Percentiles rank a stretch among this genome's conserved stretches.
Conservation (phyloP, 2,888 invertebrate genomes). For the Drosophila diplacantha region DNA sequence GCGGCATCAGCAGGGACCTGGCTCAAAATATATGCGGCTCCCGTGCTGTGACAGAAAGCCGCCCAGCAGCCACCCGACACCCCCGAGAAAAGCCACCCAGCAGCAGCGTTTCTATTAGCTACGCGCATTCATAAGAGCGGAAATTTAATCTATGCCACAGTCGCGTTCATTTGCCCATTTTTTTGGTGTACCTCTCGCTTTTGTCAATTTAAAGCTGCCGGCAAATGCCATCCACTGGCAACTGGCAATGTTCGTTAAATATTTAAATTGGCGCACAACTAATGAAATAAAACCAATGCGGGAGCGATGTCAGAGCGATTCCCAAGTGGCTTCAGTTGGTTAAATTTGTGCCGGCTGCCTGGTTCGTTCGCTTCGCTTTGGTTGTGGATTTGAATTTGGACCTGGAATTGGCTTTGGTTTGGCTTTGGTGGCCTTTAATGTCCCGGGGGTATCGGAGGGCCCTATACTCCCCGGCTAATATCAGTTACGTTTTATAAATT, state of each 20-base stretch:
- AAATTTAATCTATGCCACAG: conserved; percentile 64
- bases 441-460: conserved; percentile 14
- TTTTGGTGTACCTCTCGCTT: conserved; percentile 20
- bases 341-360: conserved; percentile 34
- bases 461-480: not conserved
- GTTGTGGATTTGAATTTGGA: not conserved
- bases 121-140: conserved; percentile 63
- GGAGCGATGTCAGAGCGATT: conserved; percentile 36
- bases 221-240: conserved; percentile 53
- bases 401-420: conserved; percentile 1
- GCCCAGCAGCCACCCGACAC: not conserved
- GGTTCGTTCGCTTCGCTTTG: conserved; percentile 22
- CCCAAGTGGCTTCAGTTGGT: conserved; percentile 51
- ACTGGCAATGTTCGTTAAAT: conserved; percentile 58
- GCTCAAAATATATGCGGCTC: conserved; percentile 37
- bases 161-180: conserved; percentile 23
- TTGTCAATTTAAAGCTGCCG: conserved; percentile 63
- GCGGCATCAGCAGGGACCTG: conserved; percentile 36
- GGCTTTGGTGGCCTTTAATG: conserved; percentile 20
- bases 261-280: conserved; percentile 68
- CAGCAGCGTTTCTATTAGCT: conserved; percentile 62
- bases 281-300: conserved; percentile 64
- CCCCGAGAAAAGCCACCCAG: conserved; percentile 3
- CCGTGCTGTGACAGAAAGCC: conserved; percentile 25
- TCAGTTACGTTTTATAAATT: not conserved